A percentile compares a stretch with the other conserved stretches of the same genome.
phyloP scores from a whole-genome alignment of 2,888 invertebrate genomes.

The Lottia scabra region DNA sequence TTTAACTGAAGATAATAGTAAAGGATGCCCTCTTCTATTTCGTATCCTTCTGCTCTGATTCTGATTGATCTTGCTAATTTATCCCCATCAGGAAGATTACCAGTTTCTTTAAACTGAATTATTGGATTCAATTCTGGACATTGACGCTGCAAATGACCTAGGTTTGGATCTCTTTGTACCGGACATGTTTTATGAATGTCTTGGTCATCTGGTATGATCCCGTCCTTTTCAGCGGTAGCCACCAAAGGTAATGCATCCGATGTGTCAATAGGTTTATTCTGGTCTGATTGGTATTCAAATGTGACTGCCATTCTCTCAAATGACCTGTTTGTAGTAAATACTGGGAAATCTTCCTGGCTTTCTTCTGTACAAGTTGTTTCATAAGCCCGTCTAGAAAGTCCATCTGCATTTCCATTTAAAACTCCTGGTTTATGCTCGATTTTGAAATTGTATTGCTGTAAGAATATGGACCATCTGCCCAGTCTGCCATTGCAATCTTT shows the following conservation, averaged over 20 bases:
- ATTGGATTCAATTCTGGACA: conserved; percentile 27
- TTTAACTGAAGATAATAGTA: conserved; percentile 23
- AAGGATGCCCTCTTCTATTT: conserved; percentile 20
- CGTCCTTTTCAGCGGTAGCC: background rate
- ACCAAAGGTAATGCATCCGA: background rate
- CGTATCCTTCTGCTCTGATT: conserved; percentile 20
- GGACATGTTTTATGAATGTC: background rate
- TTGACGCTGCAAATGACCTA: conserved; percentile 19
- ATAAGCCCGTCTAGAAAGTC: conserved; percentile 26
- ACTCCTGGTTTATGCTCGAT: conserved; percentile 16
- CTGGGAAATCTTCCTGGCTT: background rate
- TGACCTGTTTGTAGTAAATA: background rate
- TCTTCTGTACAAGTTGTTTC: background rate
- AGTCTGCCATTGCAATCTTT: conserved; percentile 27
- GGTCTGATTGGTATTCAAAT: background rate
- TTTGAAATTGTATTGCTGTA: conserved; percentile 12
- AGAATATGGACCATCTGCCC: conserved; percentile 22
- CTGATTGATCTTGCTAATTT: conserved; percentile 13
- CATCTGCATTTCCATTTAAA: conserved; percentile 25
- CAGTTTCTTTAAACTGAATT: conserved; percentile 15
- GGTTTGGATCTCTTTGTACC: background rate
- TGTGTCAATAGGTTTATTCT: background rate
- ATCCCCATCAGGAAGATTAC: conserved; percentile 16
- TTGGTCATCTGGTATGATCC: too few species aligned
- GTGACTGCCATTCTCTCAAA: background rate